Percentiles rank a stretch among this genome's conserved stretches.
These are phyloP conservation scores for Phaetusa simplex DNA, from an alignment of 2,113 vertebrate genomes.

Conservation along the genomic window DNA sequence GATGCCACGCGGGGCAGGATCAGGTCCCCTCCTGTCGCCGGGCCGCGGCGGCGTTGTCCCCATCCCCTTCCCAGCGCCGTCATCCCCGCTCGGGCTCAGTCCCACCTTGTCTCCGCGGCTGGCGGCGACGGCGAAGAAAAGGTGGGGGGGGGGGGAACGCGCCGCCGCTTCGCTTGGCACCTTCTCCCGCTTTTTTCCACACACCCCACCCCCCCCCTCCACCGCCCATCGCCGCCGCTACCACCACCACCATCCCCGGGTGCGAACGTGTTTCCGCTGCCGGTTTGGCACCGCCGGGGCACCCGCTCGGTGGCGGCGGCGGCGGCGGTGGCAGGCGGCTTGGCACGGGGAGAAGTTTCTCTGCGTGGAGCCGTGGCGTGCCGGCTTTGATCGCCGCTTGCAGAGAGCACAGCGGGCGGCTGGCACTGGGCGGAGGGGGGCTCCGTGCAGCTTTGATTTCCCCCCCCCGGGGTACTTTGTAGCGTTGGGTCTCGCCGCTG, in stretches of 20 bases:
- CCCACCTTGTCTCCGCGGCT: neutral
- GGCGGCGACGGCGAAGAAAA: rapidly evolving
- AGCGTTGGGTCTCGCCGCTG: no score
- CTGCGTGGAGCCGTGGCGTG: neutral
- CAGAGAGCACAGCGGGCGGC: neutral
- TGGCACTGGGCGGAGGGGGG: neutral
- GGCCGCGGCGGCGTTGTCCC: neutral
- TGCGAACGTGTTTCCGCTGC: neutral
- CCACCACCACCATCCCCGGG: neutral
- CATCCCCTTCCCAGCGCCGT: neutral
- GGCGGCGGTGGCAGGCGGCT: neutral
- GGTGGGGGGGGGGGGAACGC: neutral
- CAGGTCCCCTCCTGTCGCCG: neutral
- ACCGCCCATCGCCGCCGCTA: no score
- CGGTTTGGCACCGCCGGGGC: neutral
- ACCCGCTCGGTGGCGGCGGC: neutral
- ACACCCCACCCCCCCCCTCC: no score
- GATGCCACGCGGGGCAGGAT: rapidly evolving
- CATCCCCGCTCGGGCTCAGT: neutral
- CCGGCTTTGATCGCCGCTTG: neutral
- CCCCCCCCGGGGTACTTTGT: no score
- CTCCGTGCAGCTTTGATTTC: neutral
- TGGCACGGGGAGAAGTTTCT: neutral
- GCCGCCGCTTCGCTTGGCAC: neutral
- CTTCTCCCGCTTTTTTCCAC: neutral